A percentile compares a stretch with the other conserved stretches of the same genome.
phyloP scores from a whole-genome alignment of 2,888 invertebrate species.

The Sisyra terminalis region DNA sequence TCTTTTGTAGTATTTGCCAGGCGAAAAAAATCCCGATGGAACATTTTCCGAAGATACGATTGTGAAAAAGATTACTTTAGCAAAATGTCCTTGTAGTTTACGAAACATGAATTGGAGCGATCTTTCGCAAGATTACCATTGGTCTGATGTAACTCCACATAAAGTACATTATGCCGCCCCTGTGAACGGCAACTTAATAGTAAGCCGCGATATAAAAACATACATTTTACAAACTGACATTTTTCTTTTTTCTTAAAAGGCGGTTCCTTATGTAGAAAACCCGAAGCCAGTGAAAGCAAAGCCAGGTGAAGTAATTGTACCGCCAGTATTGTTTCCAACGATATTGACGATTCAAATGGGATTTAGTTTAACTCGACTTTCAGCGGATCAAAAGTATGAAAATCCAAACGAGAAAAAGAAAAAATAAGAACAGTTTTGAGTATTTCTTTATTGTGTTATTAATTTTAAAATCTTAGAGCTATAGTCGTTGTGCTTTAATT shows the following conservation, averaged over 20 bases:
- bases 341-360: constrained; percentile 33
- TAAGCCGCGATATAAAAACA: constrained; percentile 11
- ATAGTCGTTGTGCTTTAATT: not conserved
- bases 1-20: constrained; percentile 6
- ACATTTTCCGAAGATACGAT: constrained; percentile 11
- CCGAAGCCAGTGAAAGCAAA: constrained; percentile 20
- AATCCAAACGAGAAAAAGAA: not conserved
- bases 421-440: not conserved
- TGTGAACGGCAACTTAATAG: constrained; percentile 23
- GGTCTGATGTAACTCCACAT: constrained; percentile 28
- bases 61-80: constrained; percentile 24
- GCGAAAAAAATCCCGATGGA: constrained; percentile 9
- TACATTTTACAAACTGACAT: not conserved
- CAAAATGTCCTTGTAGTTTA: constrained; percentile 31
- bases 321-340: constrained; percentile 26
- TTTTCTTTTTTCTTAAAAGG: constrained; percentile 2
- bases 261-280: not conserved
- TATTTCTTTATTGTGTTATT: not conserved
- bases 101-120: constrained; percentile 35
- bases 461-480: not conserved
- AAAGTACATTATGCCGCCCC: constrained; percentile 16
- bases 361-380: constrained; percentile 19
- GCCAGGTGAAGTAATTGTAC: constrained; percentile 17
- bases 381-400: too few relatives aligned
- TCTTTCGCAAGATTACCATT: constrained; percentile 33